Base-by-base conservation (phyloP, 2,113 vertebrate genomes). In the Chaenogobius annularis region DNA sequence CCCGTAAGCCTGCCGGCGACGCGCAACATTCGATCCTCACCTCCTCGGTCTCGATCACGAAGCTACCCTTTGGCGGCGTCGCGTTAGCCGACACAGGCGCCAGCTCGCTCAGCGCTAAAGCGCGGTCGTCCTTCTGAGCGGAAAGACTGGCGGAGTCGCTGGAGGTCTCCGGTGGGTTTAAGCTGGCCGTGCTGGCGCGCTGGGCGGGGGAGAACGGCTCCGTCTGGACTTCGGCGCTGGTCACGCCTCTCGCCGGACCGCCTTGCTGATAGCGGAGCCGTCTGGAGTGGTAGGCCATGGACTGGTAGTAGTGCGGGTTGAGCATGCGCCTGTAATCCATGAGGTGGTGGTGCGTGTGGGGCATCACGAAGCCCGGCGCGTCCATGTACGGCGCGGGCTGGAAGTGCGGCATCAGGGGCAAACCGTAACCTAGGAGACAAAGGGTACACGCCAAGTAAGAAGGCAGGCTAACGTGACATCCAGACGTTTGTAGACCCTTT, bases 321-420 rank as follows among this genome's bases (percentile, higher is more conserved):
- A 91, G 84, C 81, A 93, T 67, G 13, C 88, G 91, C 19, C 93
- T 85, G 87, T 93, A 94, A 83, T 94, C 93, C 46, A 90, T 86
- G 77, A 93, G 65, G 63, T 93, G 92, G 17, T 92, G 85, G 71
- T 90, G 88, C 14, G 87, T 81, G 2, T 93, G 92, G 13, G 93
- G 92, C 5, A 93, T 14, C 3, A 94, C 80, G 50, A 93, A 94
- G 9, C 87, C 80, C 10, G 93, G 92, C 0, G 89, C 75, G 19
- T 94, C 93, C 69, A 93, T 66, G 79, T 88, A 94, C 0, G 90
- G 86, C 46, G 81, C 83, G 0, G 84, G 83, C 50, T 85, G 90
- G 62, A 89, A 91, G 13, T 85, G 87, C 19, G 89, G 88, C 76
- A 93, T 86, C 73, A 93, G 43, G 6, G 85, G 84, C 72, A 92